Evolutionary conservation across 2,797 vertebrate genomes (phyloP), one percentile per base, ranked within the genome.

Genomic region (Simalia tracyae): DNA sequence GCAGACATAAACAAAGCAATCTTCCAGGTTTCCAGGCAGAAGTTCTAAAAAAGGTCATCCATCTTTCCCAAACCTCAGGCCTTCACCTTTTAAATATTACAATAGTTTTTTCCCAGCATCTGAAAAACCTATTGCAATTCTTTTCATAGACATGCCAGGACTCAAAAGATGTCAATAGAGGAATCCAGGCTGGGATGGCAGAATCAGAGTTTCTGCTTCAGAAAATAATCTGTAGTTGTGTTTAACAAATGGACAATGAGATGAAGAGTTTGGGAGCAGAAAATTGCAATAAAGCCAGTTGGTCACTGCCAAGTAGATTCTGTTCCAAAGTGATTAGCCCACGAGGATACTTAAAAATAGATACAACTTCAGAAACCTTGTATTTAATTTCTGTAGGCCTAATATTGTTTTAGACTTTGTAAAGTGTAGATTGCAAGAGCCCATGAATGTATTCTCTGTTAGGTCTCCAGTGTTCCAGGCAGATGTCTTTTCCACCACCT

Each of bases 21-120:
- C 87, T 14, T 92, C 97, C 96, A 95, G 93, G 93, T 94, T 95
- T 92, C 57, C 19, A 91, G 50, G 86, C 90, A 88, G 85, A 94
- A 93, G n/a, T 94, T 94, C 92, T 88, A 94, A 89, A 95, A 93
- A 81, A 63, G 31, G 31, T 89, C 10, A 6, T 89, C 31, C 89
- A 86, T 56, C 93, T 42, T 17, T 92, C 90, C 50, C 93, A 50
- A 81, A 86, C 93, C 81, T 88, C 90, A 92, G 91, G 19, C 6
- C 22, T 14, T 26, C 92, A 92, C 93, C 42, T 94, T 95, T 93
- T 96, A 94, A 93, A 93, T 94, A 91, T 2, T 89, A 95, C 94
- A 95, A 36, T 72, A 87, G 84, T 91, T 93, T 54, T 93, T 95
- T 94, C 93, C 50, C 92, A 26, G 84, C 36, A 19, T 94, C 92